phyloP scores from a whole-genome alignment of 2,888 invertebrate genomes.

The Torymus tubicola region DNA sequence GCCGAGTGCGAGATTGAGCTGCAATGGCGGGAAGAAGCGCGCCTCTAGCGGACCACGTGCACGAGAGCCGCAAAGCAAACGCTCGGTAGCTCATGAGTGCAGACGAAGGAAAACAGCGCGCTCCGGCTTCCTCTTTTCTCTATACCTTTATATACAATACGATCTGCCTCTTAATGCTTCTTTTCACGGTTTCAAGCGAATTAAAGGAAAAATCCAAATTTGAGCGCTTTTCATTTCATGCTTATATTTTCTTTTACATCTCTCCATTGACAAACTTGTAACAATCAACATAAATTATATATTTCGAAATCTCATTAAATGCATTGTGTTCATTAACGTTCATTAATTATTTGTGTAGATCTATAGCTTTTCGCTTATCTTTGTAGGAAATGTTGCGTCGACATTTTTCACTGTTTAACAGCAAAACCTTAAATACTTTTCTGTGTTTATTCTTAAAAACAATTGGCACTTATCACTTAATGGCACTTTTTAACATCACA shows the following conservation, averaged over 20 bases:
- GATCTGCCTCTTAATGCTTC: neutral
- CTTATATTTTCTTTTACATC: conserved; percentile 33
- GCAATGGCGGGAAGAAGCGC: conserved; percentile 71
- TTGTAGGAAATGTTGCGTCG: neutral
- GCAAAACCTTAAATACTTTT: neutral
- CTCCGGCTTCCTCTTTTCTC: too few species aligned
- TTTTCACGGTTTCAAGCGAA: neutral
- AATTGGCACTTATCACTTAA: conserved; percentile 40
- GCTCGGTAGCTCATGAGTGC: neutral
- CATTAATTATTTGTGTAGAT: too few species aligned
- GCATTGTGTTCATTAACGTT: neutral
- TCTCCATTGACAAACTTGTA: conserved; percentile 27
- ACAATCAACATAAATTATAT: conserved; percentile 21
- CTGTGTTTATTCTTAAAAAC: neutral
- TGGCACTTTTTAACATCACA: conserved; percentile 26
- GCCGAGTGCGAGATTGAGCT: conserved; percentile 12
- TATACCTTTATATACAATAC: neutral
- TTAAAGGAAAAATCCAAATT: conserved; percentile 14
- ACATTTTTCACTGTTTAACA: neutral
- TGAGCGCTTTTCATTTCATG: conserved; percentile 15
- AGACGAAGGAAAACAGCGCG: neutral
- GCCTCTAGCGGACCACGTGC: conserved; percentile 56
- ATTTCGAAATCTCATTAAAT: conserved; percentile 15
- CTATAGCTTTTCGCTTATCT: neutral
- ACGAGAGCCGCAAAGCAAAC: conserved; percentile 25